These are phyloP conservation scores for Meloidogyne floridensis DNA, from an alignment of 1,140 invertebrate genomes.

Conservation along the genomic window DNA sequence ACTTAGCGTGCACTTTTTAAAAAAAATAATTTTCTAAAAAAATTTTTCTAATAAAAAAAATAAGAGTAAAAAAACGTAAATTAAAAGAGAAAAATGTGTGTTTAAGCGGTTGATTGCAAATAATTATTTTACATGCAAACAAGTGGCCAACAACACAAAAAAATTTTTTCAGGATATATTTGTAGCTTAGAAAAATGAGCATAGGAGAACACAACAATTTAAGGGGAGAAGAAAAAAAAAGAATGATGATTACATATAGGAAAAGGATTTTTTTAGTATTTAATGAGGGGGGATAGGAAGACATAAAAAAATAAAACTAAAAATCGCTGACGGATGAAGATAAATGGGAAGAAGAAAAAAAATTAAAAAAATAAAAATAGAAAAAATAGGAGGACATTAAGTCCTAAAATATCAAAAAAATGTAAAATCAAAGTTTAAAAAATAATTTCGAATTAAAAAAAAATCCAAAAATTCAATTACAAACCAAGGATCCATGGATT, in stretches of 20 bases:
- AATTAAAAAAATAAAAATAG: neutral
- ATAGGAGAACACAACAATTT: too few species aligned
- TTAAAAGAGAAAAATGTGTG: too few species aligned
- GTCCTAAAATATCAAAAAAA: neutral
- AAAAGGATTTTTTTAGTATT: neutral
- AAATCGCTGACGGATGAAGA: neutral
- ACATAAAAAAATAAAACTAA: neutral
- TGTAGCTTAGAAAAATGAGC: neutral
- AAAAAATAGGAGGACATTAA: neutral
- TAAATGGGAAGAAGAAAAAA: neutral
- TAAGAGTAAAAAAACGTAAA: too few species aligned
- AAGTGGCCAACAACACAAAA: conserved; percentile 2
- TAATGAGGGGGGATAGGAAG: neutral
- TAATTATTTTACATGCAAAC: neutral
- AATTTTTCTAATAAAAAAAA: too few species aligned
- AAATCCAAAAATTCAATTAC: too few species aligned
- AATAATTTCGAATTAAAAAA: neutral
- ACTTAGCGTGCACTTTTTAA: too few species aligned
- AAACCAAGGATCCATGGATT: too few species aligned
- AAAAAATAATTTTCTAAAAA: too few species aligned
- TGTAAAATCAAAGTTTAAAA: conserved; percentile 2
- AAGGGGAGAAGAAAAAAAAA: too few species aligned
- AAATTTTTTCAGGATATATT: neutral
- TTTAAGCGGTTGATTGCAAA: too few species aligned
- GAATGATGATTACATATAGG: too few species aligned